These are phyloP conservation scores for Coryphaenoides rupestris DNA, from an alignment of 2,113 vertebrate species.

Conservation along the genomic window DNA sequence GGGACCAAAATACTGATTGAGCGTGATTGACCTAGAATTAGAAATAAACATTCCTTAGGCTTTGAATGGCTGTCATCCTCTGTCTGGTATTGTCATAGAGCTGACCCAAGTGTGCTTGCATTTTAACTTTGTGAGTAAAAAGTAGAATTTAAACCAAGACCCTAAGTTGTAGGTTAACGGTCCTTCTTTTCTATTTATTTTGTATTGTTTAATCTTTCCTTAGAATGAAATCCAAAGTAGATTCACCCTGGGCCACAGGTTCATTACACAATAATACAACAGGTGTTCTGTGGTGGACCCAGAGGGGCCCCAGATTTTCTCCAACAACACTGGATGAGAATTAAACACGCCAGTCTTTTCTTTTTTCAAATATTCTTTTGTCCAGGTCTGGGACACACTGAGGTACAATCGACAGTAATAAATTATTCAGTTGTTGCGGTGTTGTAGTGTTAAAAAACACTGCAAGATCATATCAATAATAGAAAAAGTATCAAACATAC, in stretches of 20 bases:
- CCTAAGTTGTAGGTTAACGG: not conserved
- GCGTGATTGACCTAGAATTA: not conserved
- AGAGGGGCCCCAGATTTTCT: not conserved
- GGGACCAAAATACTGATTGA: not conserved
- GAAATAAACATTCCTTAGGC: not conserved
- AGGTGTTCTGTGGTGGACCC: too few relatives aligned
- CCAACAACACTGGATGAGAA: conserved; percentile 7
- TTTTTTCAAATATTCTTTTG: conserved; percentile 20
- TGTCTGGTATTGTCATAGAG: not conserved
- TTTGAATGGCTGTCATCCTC: conserved; percentile 1
- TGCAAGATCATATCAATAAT: conserved; percentile 59
- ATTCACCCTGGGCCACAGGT: too few relatives aligned
- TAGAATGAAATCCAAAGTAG: too few relatives aligned
- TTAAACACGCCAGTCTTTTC: not conserved
- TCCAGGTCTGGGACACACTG: conserved; percentile 60
- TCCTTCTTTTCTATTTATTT: too few relatives aligned
- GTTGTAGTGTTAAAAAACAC: conserved; percentile 57
- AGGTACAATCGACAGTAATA: conserved; percentile 67
- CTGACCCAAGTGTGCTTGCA: not conserved
- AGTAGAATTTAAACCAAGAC: conserved; percentile 1
- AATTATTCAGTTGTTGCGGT: conserved; percentile 63
- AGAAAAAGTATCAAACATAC: conserved; percentile 71
- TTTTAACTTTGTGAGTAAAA: not conserved
- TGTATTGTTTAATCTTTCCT: too few relatives aligned
- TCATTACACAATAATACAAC: too few relatives aligned